phyloP scores from a whole-genome alignment of 2,888 invertebrate species.

The Nematopogon swammerdamellus region DNA sequence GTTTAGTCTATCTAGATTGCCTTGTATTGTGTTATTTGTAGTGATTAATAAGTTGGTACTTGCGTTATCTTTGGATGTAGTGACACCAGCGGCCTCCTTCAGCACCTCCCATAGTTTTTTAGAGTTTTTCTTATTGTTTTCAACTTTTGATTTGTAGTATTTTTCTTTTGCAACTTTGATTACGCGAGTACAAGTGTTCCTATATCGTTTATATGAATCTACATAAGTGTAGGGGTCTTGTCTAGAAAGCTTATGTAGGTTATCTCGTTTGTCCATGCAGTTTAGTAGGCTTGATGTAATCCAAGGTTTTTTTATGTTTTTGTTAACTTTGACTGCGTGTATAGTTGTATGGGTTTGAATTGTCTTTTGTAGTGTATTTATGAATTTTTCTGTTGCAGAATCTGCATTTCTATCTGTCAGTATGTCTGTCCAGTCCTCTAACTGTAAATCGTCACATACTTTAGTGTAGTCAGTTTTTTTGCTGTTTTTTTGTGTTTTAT shows the following conservation, averaged over 20 bases:
- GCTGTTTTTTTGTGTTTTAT: neutral
- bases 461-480: neutral
- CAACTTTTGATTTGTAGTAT: neutral
- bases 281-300: neutral
- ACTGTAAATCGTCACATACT: neutral
- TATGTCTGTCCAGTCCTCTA: neutral
- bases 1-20: neutral
- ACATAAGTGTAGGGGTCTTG: neutral
- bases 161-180: neutral
- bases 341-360: neutral
- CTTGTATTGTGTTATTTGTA: neutral
- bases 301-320: neutral
- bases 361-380: neutral
- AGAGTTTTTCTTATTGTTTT: neutral
- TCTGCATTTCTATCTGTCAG: neutral
- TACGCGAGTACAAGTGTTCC: neutral
- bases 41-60: neutral
- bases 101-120: neutral
- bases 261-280: neutral
- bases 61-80: neutral
- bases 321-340: neutral
- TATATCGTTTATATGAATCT: neutral
- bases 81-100: neutral
- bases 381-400: neutral
- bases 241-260: neutral